phyloP scores from a whole-genome alignment of 2,797 vertebrate genomes.

The Octomys mimax region DNA sequence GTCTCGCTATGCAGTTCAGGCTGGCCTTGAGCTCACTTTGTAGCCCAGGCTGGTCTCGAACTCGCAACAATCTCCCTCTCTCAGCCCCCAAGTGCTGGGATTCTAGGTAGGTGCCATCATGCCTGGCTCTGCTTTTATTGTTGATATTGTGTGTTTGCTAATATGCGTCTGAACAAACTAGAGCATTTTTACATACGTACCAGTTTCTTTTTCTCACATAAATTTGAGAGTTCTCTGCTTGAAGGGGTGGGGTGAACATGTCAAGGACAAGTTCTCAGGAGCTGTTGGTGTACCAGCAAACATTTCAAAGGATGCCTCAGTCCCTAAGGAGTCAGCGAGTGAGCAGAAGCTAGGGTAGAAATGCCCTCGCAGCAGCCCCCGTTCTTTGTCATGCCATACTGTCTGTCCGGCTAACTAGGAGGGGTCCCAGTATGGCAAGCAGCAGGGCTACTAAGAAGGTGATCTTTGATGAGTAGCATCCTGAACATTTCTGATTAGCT shows the following conservation, averaged over 20 bases:
- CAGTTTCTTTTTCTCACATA: background rate
- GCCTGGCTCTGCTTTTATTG: background rate
- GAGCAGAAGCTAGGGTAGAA: background rate
- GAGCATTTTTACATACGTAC: background rate
- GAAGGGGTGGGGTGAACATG: fast-evolving
- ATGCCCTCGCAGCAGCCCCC: fast-evolving
- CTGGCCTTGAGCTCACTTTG: no score
- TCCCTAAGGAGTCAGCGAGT: fast-evolving
- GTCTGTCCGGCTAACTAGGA: background rate
- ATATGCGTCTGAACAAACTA: background rate
- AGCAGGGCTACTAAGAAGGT: no score
- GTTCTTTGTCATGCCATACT: background rate
- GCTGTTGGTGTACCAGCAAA: background rate
- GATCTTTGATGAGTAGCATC: background rate
- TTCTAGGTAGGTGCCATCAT: no score
- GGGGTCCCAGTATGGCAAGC: background rate
- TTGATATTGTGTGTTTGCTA: background rate
- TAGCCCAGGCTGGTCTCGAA: no score
- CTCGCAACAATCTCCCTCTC: no score
- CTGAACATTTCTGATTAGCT: fast-evolving
- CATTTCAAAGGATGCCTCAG: background rate
- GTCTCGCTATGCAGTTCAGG: no score
- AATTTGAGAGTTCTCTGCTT: background rate
- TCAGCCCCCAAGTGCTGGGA: no score
- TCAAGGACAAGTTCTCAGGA: no score